Percentiles rank a stretch among this genome's conserved stretches.
Conservation (phyloP, 1,140 invertebrate genomes). For the Sweltsa coloradensis region DNA sequence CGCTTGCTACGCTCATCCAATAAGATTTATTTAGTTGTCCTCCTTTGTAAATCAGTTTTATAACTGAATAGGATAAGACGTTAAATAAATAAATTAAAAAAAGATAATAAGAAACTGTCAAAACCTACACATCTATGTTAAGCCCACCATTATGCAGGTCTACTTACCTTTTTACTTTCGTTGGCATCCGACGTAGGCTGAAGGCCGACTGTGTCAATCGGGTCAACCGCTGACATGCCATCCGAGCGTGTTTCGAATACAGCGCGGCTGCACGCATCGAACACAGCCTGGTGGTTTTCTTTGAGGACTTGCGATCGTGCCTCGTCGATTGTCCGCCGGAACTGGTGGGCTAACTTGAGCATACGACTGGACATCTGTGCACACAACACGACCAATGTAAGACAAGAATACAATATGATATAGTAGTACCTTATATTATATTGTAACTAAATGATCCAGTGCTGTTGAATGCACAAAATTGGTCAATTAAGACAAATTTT, state of each 20-base stretch:
- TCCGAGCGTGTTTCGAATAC: too few relatives aligned
- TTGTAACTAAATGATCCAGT: too few relatives aligned
- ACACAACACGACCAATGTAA: too few relatives aligned
- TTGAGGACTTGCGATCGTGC: conserved; percentile 42
- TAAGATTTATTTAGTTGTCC: too few relatives aligned
- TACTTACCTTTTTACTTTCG: conserved; percentile 40
- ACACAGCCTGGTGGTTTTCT: conserved; percentile 32
- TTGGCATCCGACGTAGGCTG: conserved; percentile 34
- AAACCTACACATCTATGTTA: not conserved
- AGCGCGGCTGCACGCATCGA: not conserved
- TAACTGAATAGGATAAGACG: too few relatives aligned
- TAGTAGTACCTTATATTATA: too few relatives aligned
- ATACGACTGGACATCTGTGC: conserved; percentile 42
- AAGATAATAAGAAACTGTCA: not conserved
- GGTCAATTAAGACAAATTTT: too few relatives aligned
- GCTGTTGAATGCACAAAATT: too few relatives aligned
- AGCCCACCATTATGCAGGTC: not conserved
- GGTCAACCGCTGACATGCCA: conserved; percentile 29
- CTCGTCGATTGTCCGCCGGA: conserved; percentile 53
- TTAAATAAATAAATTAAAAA: not conserved
- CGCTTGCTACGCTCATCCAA: too few relatives aligned
- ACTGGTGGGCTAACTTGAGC: conserved; percentile 48
- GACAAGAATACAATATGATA: too few relatives aligned
- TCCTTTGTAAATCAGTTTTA: too few relatives aligned
- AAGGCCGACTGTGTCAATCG: conserved; percentile 37